Percentiles rank a stretch among this genome's conserved stretches.
These are phyloP conservation scores for Lottia gigantea DNA, from an alignment of 2,888 invertebrate genomes.

Conservation along the genomic window DNA sequence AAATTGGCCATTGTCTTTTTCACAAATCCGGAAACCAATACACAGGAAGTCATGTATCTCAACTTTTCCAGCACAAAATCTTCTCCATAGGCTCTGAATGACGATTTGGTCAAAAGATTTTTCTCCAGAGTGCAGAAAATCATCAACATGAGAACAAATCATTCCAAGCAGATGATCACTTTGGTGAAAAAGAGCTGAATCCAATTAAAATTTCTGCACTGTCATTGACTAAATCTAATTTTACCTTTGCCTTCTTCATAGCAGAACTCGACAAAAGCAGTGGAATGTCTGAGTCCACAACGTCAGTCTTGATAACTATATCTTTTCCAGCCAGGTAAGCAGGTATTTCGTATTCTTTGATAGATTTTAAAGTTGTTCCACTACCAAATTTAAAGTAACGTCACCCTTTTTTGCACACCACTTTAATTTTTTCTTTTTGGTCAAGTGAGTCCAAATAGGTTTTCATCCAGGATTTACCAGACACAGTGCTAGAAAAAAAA, in stretches of 20 bases:
- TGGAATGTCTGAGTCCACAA: slow-evolving; percentile 15
- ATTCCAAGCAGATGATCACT: no score
- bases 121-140: no score
- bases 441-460: not conserved
- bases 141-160: no score
- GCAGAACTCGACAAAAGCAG: slow-evolving; percentile 7
- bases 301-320: slow-evolving; percentile 14
- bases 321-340: slow-evolving; percentile 4
- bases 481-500: not conserved
- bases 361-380: not conserved
- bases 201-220: not conserved
- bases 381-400: slow-evolving; percentile 1
- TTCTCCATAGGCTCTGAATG: no score
- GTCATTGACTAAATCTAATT: slow-evolving; percentile 1
- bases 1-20: no score
- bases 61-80: no score
- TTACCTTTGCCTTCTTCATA: slow-evolving; percentile 10
- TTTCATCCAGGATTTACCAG: slow-evolving; percentile 1
- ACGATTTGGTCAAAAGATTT: no score
- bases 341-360: not conserved
- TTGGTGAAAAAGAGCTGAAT: no score
- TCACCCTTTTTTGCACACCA: not conserved
- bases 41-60: no score
- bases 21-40: no score
- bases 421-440: not conserved